phyloP scores from a whole-genome alignment of 2,888 invertebrate genomes.

The Catocala nupta region DNA sequence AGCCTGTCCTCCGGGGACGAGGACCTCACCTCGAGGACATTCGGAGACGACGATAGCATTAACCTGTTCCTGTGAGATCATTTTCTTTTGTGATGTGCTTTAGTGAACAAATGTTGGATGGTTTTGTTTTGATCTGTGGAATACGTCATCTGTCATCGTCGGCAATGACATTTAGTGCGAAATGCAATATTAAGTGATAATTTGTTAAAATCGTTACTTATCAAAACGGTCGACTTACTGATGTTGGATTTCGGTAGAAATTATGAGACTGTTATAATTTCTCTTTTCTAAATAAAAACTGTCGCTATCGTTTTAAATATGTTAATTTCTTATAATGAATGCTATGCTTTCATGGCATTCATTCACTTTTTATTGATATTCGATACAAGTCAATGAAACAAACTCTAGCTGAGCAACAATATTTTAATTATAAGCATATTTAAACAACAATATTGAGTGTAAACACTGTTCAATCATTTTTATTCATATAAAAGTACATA shows the following conservation, averaged over 20 bases:
- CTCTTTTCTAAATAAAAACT: neutral
- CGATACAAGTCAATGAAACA: too few relatives aligned
- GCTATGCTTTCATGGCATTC: too few relatives aligned
- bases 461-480: too few relatives aligned
- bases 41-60: slow-evolving; percentile 49
- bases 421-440: too few relatives aligned
- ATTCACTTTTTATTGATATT: too few relatives aligned
- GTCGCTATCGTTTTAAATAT: neutral
- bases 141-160: slow-evolving; percentile 21
- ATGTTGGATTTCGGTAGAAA: too few relatives aligned
- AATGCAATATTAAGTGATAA: slow-evolving; percentile 1
- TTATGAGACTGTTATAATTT: neutral
- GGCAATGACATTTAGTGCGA: slow-evolving; percentile 30
- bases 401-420: too few relatives aligned
- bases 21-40: neutral
- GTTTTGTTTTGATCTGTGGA: slow-evolving; percentile 31
- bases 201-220: neutral
- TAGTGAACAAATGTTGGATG: slow-evolving; percentile 37
- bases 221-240: too few relatives aligned
- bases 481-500: too few relatives aligned
- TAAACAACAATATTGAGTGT: too few relatives aligned
- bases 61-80: slow-evolving; percentile 65
- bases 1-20: slow-evolving; percentile 67
- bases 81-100: slow-evolving; percentile 45
- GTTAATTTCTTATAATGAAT: neutral